phyloP scores from a whole-genome alignment of 2,113 vertebrate species.

The Hyperoodon ampullatus region DNA sequence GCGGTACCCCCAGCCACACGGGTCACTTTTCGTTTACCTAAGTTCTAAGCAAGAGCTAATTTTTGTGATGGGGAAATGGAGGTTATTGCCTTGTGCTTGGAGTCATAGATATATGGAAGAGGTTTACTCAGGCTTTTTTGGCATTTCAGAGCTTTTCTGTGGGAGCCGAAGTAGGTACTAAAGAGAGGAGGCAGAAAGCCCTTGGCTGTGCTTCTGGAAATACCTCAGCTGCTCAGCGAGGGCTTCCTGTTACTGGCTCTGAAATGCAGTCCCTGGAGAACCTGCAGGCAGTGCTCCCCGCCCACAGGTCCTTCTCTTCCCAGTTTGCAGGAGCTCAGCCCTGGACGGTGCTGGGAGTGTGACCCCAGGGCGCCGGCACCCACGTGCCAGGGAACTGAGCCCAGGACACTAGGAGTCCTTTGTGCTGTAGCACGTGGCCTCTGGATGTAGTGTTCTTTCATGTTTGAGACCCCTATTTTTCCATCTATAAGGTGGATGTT shows the following conservation, averaged over 20 bases:
- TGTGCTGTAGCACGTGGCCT: not conserved
- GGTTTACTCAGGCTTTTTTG: not conserved
- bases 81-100: not conserved
- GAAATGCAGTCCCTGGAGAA: not conserved
- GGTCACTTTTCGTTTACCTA: not conserved
- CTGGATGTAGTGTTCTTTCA: not conserved
- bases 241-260: not conserved
- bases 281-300: not conserved
- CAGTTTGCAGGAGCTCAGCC: not conserved
- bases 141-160: not conserved
- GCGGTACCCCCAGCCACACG: accelerated
- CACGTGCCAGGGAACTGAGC: not conserved
- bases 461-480: not conserved
- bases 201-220: not conserved
- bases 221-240: not conserved
- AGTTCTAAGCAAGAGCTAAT: not conserved
- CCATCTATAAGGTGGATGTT: not conserved
- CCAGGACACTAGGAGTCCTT: not conserved
- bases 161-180: not conserved
- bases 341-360: not conserved
- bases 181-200: not conserved
- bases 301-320: not conserved
- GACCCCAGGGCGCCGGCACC: not conserved
- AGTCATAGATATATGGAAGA: not conserved
- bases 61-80: not conserved